A percentile compares a stretch with the other conserved stretches of the same genome.
phyloP scores from a whole-genome alignment of 2,113 vertebrate species.

The Eurystomus gularis region DNA sequence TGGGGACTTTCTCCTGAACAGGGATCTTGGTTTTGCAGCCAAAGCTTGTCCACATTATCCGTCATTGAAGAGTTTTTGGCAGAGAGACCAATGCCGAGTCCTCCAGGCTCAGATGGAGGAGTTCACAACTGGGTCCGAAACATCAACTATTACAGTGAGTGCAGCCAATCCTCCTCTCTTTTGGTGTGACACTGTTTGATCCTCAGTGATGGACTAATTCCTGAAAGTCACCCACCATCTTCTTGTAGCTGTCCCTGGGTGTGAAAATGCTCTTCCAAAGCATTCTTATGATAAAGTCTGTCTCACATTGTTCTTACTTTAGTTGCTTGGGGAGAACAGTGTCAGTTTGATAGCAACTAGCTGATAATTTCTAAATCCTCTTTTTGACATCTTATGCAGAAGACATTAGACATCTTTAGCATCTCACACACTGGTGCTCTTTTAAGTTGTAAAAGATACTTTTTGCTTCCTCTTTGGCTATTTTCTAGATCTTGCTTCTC shows the following conservation, averaged over 20 bases:
- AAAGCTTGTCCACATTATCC: slow-evolving; percentile 95
- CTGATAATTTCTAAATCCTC: background rate
- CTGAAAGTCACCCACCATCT: background rate
- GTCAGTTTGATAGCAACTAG: background rate
- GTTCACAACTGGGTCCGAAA: slow-evolving; percentile 90
- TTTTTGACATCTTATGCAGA: background rate
- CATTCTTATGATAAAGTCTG: background rate
- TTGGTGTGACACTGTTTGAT: background rate
- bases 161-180: background rate
- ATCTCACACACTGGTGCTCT: background rate
- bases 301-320: background rate
- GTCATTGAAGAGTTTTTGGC: slow-evolving; percentile 96
- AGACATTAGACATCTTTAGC: background rate
- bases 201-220: background rate
- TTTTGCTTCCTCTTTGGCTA: background rate
- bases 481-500: background rate
- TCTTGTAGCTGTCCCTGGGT: background rate
- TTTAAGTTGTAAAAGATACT: background rate
- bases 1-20: slow-evolving; percentile 9
- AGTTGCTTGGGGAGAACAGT: background rate
- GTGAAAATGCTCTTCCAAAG: background rate
- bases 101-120: slow-evolving; percentile 76
- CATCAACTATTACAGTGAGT: slow-evolving; percentile 96
- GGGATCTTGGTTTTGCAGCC: slow-evolving; percentile 76
- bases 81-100: slow-evolving; percentile 83